phyloP scores from a whole-genome alignment of 2,113 vertebrate species.

The Sus scrofa region DNA sequence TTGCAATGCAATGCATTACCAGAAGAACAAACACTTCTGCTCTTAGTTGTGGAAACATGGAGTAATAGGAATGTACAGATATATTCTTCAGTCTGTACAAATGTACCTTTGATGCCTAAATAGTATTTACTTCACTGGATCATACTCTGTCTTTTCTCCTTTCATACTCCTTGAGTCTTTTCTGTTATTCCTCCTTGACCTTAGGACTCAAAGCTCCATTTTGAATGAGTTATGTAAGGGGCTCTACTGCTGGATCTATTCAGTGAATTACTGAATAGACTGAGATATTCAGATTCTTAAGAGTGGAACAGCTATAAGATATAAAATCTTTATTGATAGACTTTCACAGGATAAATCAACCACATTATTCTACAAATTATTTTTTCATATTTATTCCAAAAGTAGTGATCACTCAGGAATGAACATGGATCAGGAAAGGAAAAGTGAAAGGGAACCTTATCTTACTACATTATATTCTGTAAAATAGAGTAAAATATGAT shows the following conservation, averaged over 20 bases:
- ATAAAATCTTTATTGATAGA: neutral
- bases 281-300: neutral
- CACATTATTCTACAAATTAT: neutral
- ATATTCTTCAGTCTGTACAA: neutral
- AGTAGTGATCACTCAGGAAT: neutral
- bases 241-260: neutral
- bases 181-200: neutral
- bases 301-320: neutral
- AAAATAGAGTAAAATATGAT: neutral
- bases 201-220: neutral
- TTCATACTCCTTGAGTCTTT: neutral
- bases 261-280: neutral
- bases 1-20: no score
- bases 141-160: neutral
- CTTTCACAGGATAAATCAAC: neutral
- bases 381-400: neutral
- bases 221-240: neutral
- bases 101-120: neutral
- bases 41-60: neutral
- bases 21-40: neutral
- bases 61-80: neutral
- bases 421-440: neutral
- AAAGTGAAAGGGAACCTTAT: neutral
- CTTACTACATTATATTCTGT: neutral
- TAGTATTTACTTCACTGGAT: neutral